Evolutionary conservation across 2,888 invertebrate genomes (phyloP).

Genomic region (Trachelus iudaicus): DNA sequence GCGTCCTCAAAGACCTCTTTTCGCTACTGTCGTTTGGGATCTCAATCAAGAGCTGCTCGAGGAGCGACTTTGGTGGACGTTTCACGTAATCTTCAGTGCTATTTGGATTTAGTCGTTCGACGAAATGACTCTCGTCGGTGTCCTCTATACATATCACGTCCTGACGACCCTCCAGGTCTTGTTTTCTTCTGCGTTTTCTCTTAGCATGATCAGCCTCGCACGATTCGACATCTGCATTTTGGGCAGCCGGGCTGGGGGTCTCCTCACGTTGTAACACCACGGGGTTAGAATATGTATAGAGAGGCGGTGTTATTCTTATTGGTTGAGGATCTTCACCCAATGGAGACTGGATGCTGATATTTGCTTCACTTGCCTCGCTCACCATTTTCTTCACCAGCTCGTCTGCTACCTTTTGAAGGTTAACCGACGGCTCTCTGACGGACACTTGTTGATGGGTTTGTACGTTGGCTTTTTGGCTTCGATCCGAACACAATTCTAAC

Average conservation of each 20-base stretch:
- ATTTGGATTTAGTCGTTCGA: constrained; percentile 51
- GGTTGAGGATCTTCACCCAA: constrained; percentile 73
- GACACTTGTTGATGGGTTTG: constrained; percentile 49
- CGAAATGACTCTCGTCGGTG: constrained; percentile 56
- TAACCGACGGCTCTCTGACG: constrained; percentile 40
- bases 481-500: constrained; percentile 40
- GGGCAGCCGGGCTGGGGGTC: constrained; percentile 64
- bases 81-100: constrained; percentile 57
- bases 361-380: constrained; percentile 36
- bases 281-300: constrained; percentile 82
- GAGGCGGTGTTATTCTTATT: constrained; percentile 77
- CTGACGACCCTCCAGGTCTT: constrained; percentile 61
- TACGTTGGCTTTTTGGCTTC: constrained; percentile 55
- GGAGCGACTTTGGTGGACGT: constrained; percentile 67
- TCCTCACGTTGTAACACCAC: constrained; percentile 71
- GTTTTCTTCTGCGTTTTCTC: constrained; percentile 61
- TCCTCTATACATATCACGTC: constrained; percentile 63
- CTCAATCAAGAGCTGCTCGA: constrained; percentile 86
- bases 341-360: constrained; percentile 52
- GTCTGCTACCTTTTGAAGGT: constrained; percentile 49
- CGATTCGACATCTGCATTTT: constrained; percentile 56
- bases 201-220: constrained; percentile 58
- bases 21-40: constrained; percentile 76
- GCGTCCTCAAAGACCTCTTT: constrained; percentile 65
- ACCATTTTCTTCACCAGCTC: constrained; percentile 56